Conservation (phyloP, 1,140 invertebrate genomes). For the Sminthurinus signatus region DNA sequence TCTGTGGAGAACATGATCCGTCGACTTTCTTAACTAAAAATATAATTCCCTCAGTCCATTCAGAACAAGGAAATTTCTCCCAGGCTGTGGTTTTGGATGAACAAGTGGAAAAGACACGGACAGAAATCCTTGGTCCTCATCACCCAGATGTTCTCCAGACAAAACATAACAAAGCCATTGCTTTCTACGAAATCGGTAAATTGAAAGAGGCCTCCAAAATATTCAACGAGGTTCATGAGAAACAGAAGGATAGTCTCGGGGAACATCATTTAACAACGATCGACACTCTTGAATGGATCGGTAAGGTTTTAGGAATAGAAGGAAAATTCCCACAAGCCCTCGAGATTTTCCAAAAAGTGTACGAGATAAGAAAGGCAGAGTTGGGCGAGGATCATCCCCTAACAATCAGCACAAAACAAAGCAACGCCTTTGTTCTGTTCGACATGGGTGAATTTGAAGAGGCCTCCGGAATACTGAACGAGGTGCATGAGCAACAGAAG, state of each 20-base stretch:
- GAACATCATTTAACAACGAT: constrained; percentile 24
- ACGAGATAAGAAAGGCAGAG: neutral
- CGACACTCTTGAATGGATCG: constrained; percentile 6
- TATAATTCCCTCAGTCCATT: neutral
- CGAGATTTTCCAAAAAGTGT: neutral
- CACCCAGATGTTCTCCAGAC: constrained; percentile 4
- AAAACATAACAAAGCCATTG: constrained; percentile 5
- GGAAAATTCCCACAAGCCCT: neutral
- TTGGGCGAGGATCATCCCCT: neutral
- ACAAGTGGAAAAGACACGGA: neutral
- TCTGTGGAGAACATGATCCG: neutral
- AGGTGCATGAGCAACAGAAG: no score
- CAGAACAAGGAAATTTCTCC: neutral
- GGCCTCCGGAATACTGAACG: no score
- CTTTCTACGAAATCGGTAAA: constrained; percentile 13
- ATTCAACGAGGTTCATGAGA: constrained; percentile 16
- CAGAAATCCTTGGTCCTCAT: constrained; percentile 12
- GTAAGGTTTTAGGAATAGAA: neutral
- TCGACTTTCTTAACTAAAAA: neutral
- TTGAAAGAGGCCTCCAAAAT: constrained; percentile 26
- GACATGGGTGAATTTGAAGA: no score
- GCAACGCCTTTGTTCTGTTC: no score
- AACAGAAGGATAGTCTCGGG: constrained; percentile 25
- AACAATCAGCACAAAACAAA: no score
- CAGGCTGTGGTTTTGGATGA: neutral